Evolutionary conservation across 2,113 vertebrate genomes (phyloP).

Genomic region (Microtus ochrogaster): DNA sequence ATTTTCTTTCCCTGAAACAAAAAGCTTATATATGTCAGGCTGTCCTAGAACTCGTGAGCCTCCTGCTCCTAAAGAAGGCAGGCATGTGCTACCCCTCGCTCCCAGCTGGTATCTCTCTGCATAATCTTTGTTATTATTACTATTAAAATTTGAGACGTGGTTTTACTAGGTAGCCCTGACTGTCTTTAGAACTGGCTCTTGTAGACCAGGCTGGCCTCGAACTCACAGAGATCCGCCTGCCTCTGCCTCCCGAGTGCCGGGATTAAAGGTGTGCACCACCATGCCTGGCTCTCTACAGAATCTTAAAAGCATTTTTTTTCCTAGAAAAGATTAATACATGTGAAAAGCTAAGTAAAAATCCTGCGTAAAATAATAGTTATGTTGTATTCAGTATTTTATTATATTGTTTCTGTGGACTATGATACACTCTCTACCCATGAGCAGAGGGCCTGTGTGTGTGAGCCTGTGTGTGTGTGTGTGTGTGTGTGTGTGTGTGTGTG

Average conservation of each 20-base stretch:
- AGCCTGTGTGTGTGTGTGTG: background rate
- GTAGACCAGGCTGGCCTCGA: no score
- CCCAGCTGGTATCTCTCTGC: background rate
- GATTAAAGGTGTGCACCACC: background rate
- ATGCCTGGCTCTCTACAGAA: no score
- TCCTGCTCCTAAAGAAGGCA: background rate
- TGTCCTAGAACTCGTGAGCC: background rate
- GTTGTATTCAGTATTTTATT: background rate
- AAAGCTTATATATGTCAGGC: background rate
- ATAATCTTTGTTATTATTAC: background rate
- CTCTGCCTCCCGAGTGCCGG: background rate
- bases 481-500: background rate
- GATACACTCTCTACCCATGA: background rate
- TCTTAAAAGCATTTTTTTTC: background rate
- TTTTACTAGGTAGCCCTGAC: background rate
- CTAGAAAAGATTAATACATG: background rate
- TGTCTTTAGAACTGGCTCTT: background rate
- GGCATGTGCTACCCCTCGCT: background rate
- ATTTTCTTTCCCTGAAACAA: background rate
- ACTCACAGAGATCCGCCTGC: background rate
- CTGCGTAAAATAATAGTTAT: background rate
- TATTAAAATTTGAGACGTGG: background rate
- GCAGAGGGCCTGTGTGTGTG: background rate
- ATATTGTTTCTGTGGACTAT: background rate
- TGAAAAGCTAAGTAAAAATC: background rate